Percentiles rank a stretch among this genome's conserved stretches.
Conservation (phyloP, 64 coral and sea anemone species). For the Hydrozoanthus tunicans region DNA sequence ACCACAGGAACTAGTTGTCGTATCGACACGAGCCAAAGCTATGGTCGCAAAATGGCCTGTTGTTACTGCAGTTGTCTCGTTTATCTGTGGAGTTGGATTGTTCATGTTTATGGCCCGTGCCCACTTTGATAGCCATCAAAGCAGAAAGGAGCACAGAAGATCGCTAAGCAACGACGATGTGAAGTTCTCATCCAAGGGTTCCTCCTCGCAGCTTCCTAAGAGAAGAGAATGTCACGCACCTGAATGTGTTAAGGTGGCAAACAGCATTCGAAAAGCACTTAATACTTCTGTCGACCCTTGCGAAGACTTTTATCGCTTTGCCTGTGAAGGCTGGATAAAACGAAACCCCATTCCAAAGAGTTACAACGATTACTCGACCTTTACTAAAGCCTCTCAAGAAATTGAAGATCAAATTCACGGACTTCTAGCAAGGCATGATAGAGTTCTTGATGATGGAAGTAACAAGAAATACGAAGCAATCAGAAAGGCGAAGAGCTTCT, state of each 20-base stretch:
- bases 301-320: conserved; percentile 82
- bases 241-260: conserved; percentile 68
- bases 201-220: not conserved
- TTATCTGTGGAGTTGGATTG: conserved; percentile 43
- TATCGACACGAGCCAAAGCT: not conserved
- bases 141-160: conserved; percentile 18
- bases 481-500: conserved; percentile 78
- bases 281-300: conserved; percentile 69
- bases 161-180: not conserved
- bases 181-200: not conserved
- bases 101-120: conserved; percentile 29
- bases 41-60: conserved; percentile 56
- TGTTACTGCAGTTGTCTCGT: conserved; percentile 27
- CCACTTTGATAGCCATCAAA: conserved; percentile 16
- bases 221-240: conserved; percentile 31
- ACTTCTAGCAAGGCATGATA: conserved; percentile 68
- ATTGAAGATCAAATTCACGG: conserved; percentile 68
- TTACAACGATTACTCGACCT: conserved; percentile 93
- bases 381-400: conserved; percentile 78
- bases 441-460: conserved; percentile 19
- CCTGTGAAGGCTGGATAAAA: conserved; percentile 78
- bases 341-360: conserved; percentile 90
- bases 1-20: not conserved
- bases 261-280: conserved; percentile 58
- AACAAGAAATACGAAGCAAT: conserved; percentile 73